Evolutionary conservation across 2,113 vertebrate genomes (phyloP).

Genomic region (Centropus bengalensis): DNA sequence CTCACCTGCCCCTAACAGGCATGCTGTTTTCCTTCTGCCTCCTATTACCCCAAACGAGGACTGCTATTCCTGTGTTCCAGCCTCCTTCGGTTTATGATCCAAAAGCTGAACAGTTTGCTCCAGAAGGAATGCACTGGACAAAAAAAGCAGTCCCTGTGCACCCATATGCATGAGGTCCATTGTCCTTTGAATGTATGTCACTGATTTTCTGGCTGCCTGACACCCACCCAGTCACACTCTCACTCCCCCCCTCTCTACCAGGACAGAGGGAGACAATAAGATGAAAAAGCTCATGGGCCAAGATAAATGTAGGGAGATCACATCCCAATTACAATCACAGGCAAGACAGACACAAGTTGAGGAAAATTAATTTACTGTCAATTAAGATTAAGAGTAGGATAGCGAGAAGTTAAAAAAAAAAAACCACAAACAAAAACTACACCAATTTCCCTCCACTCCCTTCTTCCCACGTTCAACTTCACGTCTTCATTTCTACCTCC

Average conservation of each 20-base stretch:
- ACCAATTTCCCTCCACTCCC: neutral
- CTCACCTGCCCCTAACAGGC: neutral
- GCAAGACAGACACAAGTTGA: neutral
- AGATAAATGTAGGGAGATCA: neutral
- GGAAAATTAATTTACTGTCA: neutral
- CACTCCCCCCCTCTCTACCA: neutral
- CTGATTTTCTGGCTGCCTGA: neutral
- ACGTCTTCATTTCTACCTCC: neutral
- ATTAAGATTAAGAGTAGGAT: neutral
- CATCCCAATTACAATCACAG: neutral
- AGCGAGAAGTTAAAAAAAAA: neutral
- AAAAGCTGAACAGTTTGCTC: neutral
- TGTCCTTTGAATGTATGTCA: rapidly evolving
- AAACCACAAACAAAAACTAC: neutral
- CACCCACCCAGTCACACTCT: neutral
- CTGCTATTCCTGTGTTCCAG: neutral
- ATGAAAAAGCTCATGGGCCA: neutral
- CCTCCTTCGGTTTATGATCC: neutral
- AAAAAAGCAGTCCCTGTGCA: neutral
- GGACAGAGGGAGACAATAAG: neutral
- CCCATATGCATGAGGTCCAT: neutral
- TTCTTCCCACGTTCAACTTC: neutral
- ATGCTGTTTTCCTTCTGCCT: neutral
- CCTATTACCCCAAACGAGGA: rapidly evolving
- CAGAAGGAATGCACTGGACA: neutral